phyloP scores from a whole-genome alignment of 2,888 invertebrate species.

The Phalangium opilio region DNA sequence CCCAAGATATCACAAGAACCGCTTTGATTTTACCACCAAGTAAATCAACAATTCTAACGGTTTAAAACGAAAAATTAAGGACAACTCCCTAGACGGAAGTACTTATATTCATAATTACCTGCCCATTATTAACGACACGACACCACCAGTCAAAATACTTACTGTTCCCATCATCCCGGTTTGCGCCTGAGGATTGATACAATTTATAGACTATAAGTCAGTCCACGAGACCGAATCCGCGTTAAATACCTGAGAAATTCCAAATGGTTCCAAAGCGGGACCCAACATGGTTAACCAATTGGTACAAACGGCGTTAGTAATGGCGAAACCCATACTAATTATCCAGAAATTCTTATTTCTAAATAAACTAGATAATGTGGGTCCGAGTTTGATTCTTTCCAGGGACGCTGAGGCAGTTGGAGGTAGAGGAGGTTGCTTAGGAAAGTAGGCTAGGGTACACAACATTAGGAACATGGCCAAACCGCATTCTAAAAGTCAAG shows the following conservation, averaged over 20 bases:
- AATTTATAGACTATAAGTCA: neutral
- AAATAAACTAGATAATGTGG: neutral
- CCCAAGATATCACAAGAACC: neutral
- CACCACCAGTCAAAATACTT: neutral
- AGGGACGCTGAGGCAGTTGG: constrained; percentile 2
- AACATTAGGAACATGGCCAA: too few species aligned
- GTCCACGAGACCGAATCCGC: too few species aligned
- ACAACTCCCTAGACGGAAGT: too few species aligned
- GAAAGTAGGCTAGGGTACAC: neutral
- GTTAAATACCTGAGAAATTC: neutral
- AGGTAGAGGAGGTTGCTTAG: neutral
- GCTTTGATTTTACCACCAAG: constrained; percentile 1
- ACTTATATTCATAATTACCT: neutral
- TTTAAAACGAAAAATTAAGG: too few species aligned
- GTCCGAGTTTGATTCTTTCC: neutral
- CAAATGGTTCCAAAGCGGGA: neutral
- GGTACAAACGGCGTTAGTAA: neutral
- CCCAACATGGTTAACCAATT: constrained; percentile 2
- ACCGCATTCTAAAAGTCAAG: too few species aligned
- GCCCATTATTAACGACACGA: neutral
- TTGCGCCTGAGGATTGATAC: neutral
- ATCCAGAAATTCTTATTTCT: constrained; percentile 5
- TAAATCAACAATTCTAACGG: neutral
- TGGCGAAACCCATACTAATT: neutral
- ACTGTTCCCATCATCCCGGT: neutral